Base-by-base conservation (phyloP, 2,797 vertebrate genomes). In the Spinibarbus caldwelli region DNA sequence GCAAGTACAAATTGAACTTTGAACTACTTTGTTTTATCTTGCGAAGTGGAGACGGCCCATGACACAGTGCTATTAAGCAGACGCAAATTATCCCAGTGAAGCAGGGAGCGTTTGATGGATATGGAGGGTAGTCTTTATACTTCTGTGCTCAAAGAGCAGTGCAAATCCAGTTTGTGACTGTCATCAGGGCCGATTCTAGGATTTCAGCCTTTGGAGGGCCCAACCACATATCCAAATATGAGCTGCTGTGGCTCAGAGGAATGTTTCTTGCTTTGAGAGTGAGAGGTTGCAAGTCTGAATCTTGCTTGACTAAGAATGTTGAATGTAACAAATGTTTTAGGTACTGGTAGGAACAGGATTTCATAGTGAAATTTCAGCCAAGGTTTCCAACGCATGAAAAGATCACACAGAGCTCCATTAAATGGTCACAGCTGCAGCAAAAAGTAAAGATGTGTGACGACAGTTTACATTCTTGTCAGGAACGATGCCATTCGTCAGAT, bases 21-120 rank as follows among this genome's bases (percentile, higher is more conserved):
- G 41, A 85, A 80, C 67, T 64, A 52, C 84, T 85, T 80, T 72
- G 52, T 71, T 85, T 71, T 85, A 79, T 62, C 67, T 80, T 34
- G 21, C 26, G 1, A 71, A 47, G 83, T 47, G 15, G 70, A 26
- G 54, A 73, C 14, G 8, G 54, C 66, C 75, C 66, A n/a, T 84
- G 62, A 67, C 82, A 84, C 47, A 41, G 2, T 52, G 59, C 66
- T 71, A 71, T 78, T 71, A 85, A 71, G 76, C 29, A 70, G 66
- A 29, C 66, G 71, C 79, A 71, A 81, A 81, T 54, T n/a, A 81
- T 81, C 66, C 47, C 23, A 38, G 68, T n/a, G 49, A 66, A 71
- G 47, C 66, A 71, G 47, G 47, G 34, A 54, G 64, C 31, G 15
- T 71, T 81, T 81, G 79, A 81, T 81, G 66, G 67, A 81, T 81